Conservation (phyloP, 1,140 invertebrate genomes). For the Neodiprion virginianus region DNA sequence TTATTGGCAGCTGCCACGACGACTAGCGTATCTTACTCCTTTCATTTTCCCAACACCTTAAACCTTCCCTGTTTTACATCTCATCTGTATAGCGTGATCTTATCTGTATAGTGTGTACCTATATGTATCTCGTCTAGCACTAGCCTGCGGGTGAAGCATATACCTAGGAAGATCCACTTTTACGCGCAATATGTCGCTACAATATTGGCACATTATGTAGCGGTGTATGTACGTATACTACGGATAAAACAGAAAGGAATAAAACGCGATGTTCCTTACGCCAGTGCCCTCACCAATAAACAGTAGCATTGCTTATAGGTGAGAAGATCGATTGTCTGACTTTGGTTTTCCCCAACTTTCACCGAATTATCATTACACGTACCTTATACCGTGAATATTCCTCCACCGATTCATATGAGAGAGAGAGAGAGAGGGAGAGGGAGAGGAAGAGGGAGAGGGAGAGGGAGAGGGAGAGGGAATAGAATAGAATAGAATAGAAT, state of each 20-base stretch:
- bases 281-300: too few species aligned
- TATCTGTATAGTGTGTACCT: neutral
- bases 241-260: neutral
- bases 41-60: neutral
- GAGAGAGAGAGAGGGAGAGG: conserved; percentile 5
- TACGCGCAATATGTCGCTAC: conserved; percentile 2
- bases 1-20: too few species aligned
- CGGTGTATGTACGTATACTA: neutral
- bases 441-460: conserved; percentile 18
- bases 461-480: conserved; percentile 24
- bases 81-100: neutral
- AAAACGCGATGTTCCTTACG: neutral
- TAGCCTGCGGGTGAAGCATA: neutral
- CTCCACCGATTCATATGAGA: neutral
- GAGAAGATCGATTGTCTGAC: too few species aligned
- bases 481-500: conserved; percentile 29
- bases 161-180: neutral
- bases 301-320: too few species aligned
- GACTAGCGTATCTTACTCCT: neutral
- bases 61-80: neutral
- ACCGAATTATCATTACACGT: too few species aligned
- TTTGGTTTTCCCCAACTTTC: too few species aligned
- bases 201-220: neutral
- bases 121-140: neutral
- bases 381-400: too few species aligned